Evolutionary conservation across 2,888 invertebrate species (phyloP), one percentile per base, ranked within the genome.

Genomic region (Atrina japonica): DNA sequence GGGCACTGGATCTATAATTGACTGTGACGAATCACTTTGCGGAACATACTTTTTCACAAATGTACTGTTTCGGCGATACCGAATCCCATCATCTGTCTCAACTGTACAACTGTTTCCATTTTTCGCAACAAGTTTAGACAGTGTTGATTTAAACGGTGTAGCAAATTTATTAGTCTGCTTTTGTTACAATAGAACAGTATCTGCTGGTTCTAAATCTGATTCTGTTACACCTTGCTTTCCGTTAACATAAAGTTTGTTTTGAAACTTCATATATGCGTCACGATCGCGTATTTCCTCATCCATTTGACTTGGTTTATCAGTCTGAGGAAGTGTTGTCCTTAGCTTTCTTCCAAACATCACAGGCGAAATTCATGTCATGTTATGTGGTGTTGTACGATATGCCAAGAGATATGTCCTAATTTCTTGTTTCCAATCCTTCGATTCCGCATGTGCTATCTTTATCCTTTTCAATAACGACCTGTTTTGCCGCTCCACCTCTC

Each of bases 401-500:
- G 73, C 66, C 3, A 77, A 5, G 2, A 81, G 23, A 29, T 73
- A 74, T 47, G 69, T 75, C 16, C 45, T 9, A 23, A 75, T 1
- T 60, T 80, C 75, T 16, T 16, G 43, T 49, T 65, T 65, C 72
- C 73, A 74, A 29, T 74, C 64, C 25, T 35, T 23, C 3, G 58
- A 40, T 58, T 78, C 60, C 2, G 66, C 61, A 5, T 75, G 66
- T 5, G 77, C 64, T 18, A 80, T 80, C 18, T 64, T 21, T 5
- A 80, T 60, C 2, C 71, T 23, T 69, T 82, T 82, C 52, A 75
- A 45, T 16, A 79, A 35, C 16, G 73, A 66, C 18, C 66, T 14
- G 64, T 82, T 81, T 40, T 78, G 77, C n/a, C 75, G 25, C 56
- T 81, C 74, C 6, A 76, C 72, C 43, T 78, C 73, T 1, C 79